Percentiles rank a stretch among this genome's conserved stretches.
phyloP scores from a whole-genome alignment of 2,113 vertebrate genomes.

The Acinonyx jubatus region DNA sequence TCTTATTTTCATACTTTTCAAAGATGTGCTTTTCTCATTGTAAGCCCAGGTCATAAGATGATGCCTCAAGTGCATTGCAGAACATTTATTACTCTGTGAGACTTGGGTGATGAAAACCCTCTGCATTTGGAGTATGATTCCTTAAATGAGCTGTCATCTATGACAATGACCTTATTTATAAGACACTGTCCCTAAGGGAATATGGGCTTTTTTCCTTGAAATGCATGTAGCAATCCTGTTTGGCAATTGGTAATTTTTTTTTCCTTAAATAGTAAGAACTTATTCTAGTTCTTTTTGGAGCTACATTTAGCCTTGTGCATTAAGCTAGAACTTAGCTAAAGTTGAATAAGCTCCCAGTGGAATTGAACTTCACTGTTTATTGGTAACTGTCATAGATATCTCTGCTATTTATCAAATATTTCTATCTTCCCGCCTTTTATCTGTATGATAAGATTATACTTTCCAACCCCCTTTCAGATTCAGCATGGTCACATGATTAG shows the following conservation, averaged over 20 bases:
- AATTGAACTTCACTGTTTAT: conserved; percentile 23
- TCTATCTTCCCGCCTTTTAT: background rate
- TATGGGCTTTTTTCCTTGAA: background rate
- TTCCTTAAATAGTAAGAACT: background rate
- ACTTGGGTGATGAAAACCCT: background rate
- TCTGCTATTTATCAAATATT: background rate
- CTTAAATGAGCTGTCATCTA: conserved; percentile 48
- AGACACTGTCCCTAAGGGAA: background rate
- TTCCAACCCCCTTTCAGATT: background rate
- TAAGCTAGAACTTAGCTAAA: conserved; percentile 31
- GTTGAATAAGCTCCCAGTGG: background rate
- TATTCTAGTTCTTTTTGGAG: background rate
- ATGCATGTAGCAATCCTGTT: background rate
- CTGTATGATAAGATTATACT: background rate
- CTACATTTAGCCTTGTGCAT: background rate
- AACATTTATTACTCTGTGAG: conserved; percentile 53
- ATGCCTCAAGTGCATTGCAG: background rate
- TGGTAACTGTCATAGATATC: background rate
- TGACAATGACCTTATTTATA: conserved; percentile 50
- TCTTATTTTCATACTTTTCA: background rate
- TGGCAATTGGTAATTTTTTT: background rate
- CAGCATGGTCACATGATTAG: background rate
- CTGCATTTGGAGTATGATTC: background rate
- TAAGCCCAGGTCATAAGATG: conserved; percentile 25
- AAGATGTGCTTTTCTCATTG: conserved; percentile 37